These are phyloP conservation scores for Dexiosoma caninum DNA, from an alignment of 2,888 invertebrate genomes.

Conservation along the genomic window DNA sequence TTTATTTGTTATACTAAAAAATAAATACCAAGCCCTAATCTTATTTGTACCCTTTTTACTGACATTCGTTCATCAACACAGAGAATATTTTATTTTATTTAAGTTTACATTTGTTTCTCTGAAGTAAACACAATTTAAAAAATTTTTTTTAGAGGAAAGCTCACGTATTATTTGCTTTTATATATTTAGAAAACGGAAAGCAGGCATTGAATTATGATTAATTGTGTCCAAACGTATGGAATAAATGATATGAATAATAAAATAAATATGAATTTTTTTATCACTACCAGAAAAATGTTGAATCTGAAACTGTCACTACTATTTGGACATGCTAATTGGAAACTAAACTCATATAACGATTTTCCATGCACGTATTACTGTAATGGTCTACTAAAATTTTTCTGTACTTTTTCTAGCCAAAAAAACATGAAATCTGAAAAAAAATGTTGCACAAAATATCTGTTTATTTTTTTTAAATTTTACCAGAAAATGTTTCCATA, in stretches of 20 bases:
- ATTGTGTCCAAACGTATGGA: slow-evolving; percentile 66
- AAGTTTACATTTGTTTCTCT: slow-evolving; percentile 3
- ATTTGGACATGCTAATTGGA: too few relatives aligned
- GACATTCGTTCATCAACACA: slow-evolving; percentile 52
- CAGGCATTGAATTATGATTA: slow-evolving; percentile 76
- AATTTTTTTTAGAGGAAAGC: not conserved
- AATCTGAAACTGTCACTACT: too few relatives aligned
- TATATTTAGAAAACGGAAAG: slow-evolving; percentile 47
- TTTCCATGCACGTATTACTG: too few relatives aligned
- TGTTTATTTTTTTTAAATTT: too few relatives aligned
- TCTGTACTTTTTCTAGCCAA: too few relatives aligned
- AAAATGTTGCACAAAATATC: too few relatives aligned
- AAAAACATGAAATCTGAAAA: too few relatives aligned
- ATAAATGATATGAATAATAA: not conserved
- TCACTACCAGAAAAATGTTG: not conserved
- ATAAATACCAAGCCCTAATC: slow-evolving; percentile 17
- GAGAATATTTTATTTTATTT: slow-evolving; percentile 72
- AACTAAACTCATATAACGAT: too few relatives aligned
- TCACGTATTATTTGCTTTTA: slow-evolving; percentile 22
- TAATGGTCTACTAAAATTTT: too few relatives aligned
- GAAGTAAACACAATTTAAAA: not conserved
- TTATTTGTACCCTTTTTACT: slow-evolving; percentile 42
- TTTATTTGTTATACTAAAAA: not conserved
- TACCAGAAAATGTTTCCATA: too few relatives aligned
- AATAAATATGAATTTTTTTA: not conserved